These are phyloP conservation scores for Amazonetta brasiliensis DNA, from an alignment of 2,797 vertebrate species.

Conservation along the genomic window DNA sequence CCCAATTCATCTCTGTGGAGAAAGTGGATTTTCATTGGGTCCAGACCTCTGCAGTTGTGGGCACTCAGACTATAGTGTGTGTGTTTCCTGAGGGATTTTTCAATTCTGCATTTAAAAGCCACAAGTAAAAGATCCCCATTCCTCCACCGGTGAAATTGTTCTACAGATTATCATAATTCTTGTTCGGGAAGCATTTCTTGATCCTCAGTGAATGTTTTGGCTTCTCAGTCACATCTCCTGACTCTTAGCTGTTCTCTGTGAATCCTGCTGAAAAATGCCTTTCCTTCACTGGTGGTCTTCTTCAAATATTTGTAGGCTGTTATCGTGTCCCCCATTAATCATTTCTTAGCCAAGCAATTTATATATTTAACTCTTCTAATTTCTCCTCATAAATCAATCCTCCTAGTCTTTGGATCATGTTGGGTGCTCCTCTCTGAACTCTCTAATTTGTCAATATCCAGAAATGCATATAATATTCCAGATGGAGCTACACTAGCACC, in stretches of 20 bases:
- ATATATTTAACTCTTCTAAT: constrained; percentile 50
- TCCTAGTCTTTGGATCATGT: constrained; percentile 18
- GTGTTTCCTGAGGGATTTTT: not conserved
- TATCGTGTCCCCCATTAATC: constrained; percentile 14
- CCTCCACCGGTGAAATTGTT: not conserved
- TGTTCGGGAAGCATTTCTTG: not conserved
- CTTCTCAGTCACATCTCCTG: not conserved
- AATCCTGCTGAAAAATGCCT: constrained; percentile 13
- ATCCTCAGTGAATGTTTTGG: not conserved
- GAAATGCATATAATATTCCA: not conserved
- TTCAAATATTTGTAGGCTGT: constrained; percentile 45
- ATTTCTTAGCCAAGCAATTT: constrained; percentile 40
- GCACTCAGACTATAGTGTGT: not conserved
- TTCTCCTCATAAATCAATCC: constrained; percentile 32
- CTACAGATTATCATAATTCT: not conserved
- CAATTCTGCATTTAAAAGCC: not conserved
- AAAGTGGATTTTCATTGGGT: not conserved
- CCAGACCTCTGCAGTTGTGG: not conserved
- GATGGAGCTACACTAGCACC: not conserved
- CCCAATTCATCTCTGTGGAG: not conserved
- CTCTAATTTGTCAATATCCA: constrained; percentile 31
- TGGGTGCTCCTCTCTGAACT: constrained; percentile 33
- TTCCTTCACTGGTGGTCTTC: constrained; percentile 4
- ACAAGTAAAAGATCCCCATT: not conserved
- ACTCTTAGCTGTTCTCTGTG: not conserved